Conservation (phyloP, 1,140 invertebrate genomes). For the Campoletis sonorensis region DNA sequence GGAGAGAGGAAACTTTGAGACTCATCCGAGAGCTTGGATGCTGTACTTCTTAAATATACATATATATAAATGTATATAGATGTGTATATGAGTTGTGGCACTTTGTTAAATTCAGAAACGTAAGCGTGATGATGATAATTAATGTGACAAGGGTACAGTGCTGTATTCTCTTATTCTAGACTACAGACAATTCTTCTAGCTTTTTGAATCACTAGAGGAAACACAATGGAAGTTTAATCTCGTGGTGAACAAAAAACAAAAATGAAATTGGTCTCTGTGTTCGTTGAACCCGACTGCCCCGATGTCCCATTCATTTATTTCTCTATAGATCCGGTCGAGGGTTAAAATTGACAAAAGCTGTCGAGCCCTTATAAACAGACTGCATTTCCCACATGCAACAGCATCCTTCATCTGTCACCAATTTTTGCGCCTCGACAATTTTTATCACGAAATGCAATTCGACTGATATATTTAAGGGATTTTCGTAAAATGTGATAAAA, state of each 20-base stretch:
- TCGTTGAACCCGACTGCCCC: background rate
- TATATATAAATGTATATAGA: background rate
- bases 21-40: conserved; percentile 2
- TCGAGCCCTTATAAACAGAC: background rate
- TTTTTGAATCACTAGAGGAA: conserved; percentile 21
- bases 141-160: conserved; percentile 44
- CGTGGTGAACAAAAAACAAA: background rate
- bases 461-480: too few relatives aligned
- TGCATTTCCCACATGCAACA: conserved; percentile 13
- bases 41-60: conserved; percentile 6
- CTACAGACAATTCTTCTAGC: background rate
- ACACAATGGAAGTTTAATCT: conserved; percentile 35
- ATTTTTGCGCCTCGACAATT: too few relatives aligned
- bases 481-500: too few relatives aligned
- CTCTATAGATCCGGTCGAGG: conserved; percentile 10
- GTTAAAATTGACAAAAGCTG: conserved; percentile 21
- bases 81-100: background rate
- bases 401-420: too few relatives aligned
- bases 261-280: too few relatives aligned
- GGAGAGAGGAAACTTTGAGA: conserved; percentile 22
- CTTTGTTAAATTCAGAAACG: conserved; percentile 38
- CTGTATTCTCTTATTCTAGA: conserved; percentile 24
- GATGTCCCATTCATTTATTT: conserved; percentile 14
- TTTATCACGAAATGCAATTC: too few relatives aligned
- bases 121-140: conserved; percentile 44